Evolutionary conservation across 1,140 invertebrate species (phyloP), one percentile per base, ranked within the genome.

Genomic region (Melitaea cinxia): DNA sequence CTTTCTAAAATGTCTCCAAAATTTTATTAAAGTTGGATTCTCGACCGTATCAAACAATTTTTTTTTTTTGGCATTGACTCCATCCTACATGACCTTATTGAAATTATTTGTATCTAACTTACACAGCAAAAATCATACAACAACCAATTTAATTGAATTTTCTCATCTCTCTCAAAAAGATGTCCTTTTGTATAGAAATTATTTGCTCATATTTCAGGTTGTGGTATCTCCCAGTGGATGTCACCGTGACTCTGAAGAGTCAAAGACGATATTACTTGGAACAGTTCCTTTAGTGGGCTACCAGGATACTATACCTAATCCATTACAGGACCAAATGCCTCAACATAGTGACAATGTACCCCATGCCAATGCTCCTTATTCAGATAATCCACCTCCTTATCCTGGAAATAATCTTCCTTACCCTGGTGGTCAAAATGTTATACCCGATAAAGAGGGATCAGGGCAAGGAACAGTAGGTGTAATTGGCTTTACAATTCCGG

Each of bases 191-290:
- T n/a, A n/a, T n/a, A n/a, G n/a, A n/a, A n/a, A n/a, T n/a, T n/a
- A n/a, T n/a, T 7, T 33, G 12, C 26, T 7, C 26, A 10, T 56
- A 35, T 55, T 45, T 50, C 37, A 92, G 91, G 83, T 92, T 1
- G 85, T 80, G 33, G 88, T 92, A 17, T 80, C 83, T 56, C 90
- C 92, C 1, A 80, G 85, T 26, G 92, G 92, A 17, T 89, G 92
- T 23, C 93, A 95, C 78, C 82, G 85, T 21, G 93, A 94, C 84
- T 85, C 93, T 6, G 86, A 89, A n/a, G 91, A 91, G 1, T 91
- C 91, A 28, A 89, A 92, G 17, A 80, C 89, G 0, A 86, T 95
- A 10, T 91, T 92, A 1, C 92, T 96, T 55, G 95, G 95, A 7
- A 94, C 93, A 12, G 85, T 95, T 53, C 94, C 95, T 2, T 70